Evolutionary conservation across 2,797 vertebrate species (phyloP).

Genomic region (Aulostomus chinensis): DNA sequence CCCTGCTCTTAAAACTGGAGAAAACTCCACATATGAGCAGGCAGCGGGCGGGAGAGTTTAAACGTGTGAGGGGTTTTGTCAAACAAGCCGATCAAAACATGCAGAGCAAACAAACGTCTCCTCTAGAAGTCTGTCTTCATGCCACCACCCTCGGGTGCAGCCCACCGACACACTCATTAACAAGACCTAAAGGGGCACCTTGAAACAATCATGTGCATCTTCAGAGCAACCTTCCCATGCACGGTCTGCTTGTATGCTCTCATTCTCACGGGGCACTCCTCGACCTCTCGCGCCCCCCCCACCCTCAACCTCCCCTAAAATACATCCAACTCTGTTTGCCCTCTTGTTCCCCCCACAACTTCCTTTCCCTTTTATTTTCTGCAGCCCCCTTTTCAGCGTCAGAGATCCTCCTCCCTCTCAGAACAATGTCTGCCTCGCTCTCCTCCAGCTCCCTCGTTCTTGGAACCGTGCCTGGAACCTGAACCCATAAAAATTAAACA

Average conservation of each 20-base stretch:
- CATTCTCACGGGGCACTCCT: constrained; percentile 60
- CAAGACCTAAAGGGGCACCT: constrained; percentile 52
- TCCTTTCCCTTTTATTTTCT: constrained; percentile 73
- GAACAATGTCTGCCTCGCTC: constrained; percentile 70
- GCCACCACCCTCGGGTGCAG: too few species aligned
- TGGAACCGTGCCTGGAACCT: constrained; percentile 67
- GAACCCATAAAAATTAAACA: constrained; percentile 51
- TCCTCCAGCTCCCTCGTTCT: constrained; percentile 52
- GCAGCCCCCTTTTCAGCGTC: constrained; percentile 59
- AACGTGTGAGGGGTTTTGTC: too few species aligned
- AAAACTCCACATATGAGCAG: too few species aligned
- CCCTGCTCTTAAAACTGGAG: too few species aligned
- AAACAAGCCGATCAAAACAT: too few species aligned
- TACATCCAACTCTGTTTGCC: constrained; percentile 60
- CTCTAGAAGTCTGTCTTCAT: too few species aligned
- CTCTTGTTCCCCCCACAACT: constrained; percentile 54
- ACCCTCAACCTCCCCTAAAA: constrained; percentile 11
- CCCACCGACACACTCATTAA: constrained; percentile 43
- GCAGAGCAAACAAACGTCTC: too few species aligned
- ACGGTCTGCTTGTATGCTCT: constrained; percentile 56
- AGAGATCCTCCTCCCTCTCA: constrained; percentile 39
- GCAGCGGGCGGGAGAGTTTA: too few species aligned
- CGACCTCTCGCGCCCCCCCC: constrained; percentile 28
- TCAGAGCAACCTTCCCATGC: constrained; percentile 58
- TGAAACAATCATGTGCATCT: constrained; percentile 70